Evolutionary conservation across 1,140 invertebrate species (phyloP).

Genomic region (Dendrolimus kikuchii): DNA sequence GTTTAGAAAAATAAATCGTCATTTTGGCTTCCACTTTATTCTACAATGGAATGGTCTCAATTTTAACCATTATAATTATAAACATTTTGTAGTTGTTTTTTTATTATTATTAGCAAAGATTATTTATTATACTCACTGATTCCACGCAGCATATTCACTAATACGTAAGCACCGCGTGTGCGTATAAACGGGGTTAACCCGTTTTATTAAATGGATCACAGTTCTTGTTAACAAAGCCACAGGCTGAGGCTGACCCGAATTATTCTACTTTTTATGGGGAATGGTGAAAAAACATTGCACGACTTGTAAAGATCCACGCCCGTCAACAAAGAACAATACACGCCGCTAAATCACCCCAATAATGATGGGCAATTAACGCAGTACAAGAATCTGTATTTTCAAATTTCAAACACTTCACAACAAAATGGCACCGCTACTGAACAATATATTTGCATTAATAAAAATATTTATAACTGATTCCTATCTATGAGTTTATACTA

Average conservation of each 20-base stretch:
- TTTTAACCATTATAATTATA: conserved; percentile 48
- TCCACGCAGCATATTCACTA: conserved; percentile 14
- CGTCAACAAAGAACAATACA: too few species aligned
- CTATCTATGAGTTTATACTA: conserved; percentile 35
- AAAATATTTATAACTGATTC: conserved; percentile 33
- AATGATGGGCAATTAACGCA: background rate
- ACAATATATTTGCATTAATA: conserved; percentile 32
- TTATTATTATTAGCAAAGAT: conserved; percentile 19
- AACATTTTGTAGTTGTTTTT: conserved; percentile 25
- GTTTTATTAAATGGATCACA: conserved; percentile 16
- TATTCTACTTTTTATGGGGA: too few species aligned
- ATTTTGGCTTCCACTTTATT: conserved; percentile 67
- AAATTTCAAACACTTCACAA: conserved; percentile 22
- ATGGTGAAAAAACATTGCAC: too few species aligned
- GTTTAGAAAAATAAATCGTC: conserved; percentile 70
- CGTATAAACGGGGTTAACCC: conserved; percentile 9
- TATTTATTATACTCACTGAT: conserved; percentile 21
- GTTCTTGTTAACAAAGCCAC: background rate
- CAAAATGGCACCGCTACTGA: conserved; percentile 41
- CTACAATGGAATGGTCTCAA: conserved; percentile 68
- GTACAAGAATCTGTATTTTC: conserved; percentile 9
- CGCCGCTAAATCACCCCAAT: too few species aligned
- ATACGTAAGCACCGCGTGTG: conserved; percentile 16
- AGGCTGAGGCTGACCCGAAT: too few species aligned
- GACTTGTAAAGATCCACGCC: too few species aligned